Evolutionary conservation across 1,140 invertebrate species (phyloP), one percentile per base, ranked within the genome.

Genomic region (Drosophila parvula): DNA sequence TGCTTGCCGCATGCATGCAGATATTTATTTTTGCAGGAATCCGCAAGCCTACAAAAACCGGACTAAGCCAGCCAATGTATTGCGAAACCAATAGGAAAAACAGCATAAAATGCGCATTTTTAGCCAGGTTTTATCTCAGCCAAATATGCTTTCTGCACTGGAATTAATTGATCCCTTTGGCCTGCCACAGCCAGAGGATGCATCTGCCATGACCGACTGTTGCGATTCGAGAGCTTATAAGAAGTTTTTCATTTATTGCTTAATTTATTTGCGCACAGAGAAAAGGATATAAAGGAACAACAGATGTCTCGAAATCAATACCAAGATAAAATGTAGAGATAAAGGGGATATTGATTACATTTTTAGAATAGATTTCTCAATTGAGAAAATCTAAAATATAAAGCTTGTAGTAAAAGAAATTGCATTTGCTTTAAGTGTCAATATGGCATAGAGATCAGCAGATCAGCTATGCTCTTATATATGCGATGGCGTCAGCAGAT

Each of bases 251-350:
- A 70, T 79, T 78, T 71, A 48, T 51, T 59, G 53, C 57, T 78
- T 78, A 70, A 78, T 71, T 78, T 63, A 51, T 48, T 38, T 68
- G 22, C n/a, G n/a, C n/a, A n/a, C n/a, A n/a, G n/a, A n/a, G n/a
- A n/a, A n/a, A n/a, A n/a, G n/a, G n/a, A n/a, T n/a, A n/a, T n/a
- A n/a, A n/a, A n/a, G n/a, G n/a, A n/a, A n/a, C n/a, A n/a, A n/a
- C n/a, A n/a, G n/a, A n/a, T n/a, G n/a, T n/a, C n/a, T n/a, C n/a
- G n/a, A n/a, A n/a, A n/a, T n/a, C n/a, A n/a, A n/a, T n/a, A n/a
- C n/a, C n/a, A n/a, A n/a, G n/a, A n/a, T n/a, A n/a, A n/a, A n/a
- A n/a, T n/a, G n/a, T n/a, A n/a, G n/a, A n/a, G n/a, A n/a, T n/a
- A n/a, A n/a, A n/a, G n/a, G n/a, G n/a, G n/a, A n/a, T n/a, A n/a